Percentiles rank a stretch among this genome's conserved stretches.
phyloP scores from a whole-genome alignment of 2,888 invertebrate genomes.

The Pseudeuparius sepicola region DNA sequence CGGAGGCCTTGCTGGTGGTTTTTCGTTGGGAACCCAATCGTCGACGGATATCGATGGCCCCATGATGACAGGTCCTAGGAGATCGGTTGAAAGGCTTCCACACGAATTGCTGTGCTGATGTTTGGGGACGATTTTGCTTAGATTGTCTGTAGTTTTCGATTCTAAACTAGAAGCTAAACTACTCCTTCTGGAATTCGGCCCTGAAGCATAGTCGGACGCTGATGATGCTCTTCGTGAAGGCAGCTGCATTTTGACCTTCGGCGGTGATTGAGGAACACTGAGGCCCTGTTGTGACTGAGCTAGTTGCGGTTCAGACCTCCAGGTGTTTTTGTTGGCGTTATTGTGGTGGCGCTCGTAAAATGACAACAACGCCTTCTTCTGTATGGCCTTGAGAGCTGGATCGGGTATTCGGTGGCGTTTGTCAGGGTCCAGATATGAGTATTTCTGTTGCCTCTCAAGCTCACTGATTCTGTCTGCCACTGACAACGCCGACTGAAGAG shows the following conservation, averaged over 20 bases:
- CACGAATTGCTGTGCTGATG: conserved; percentile 51
- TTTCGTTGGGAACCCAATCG: conserved; percentile 62
- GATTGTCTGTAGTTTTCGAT: conserved; percentile 30
- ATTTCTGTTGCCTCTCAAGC: conserved; percentile 52
- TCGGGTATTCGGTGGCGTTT: conserved; percentile 63
- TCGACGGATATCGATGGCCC: conserved; percentile 54
- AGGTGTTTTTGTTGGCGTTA: conserved; percentile 34
- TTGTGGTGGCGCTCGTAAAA: conserved; percentile 67
- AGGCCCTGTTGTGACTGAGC: conserved; percentile 33
- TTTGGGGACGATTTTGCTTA: conserved; percentile 34
- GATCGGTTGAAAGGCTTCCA: conserved; percentile 47
- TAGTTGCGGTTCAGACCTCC: conserved; percentile 51
- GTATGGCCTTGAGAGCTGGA: conserved; percentile 67
- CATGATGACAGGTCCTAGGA: conserved; percentile 51
- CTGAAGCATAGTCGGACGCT: conserved; percentile 56
- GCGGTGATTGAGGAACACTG: conserved; percentile 36
- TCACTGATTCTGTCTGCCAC: conserved; percentile 58
- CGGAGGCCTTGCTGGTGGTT: conserved; percentile 69
- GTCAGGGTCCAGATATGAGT: conserved; percentile 61
- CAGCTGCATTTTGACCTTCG: conserved; percentile 38
- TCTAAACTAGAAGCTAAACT: conserved; percentile 34
- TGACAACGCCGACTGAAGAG: conserved; percentile 42
- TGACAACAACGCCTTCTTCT: conserved; percentile 71
- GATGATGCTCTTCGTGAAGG: conserved; percentile 53
- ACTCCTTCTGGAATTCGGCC: conserved; percentile 40